These are phyloP conservation scores for Acrossocheilus fasciatus DNA, from an alignment of 2,797 vertebrate species.

Conservation along the genomic window DNA sequence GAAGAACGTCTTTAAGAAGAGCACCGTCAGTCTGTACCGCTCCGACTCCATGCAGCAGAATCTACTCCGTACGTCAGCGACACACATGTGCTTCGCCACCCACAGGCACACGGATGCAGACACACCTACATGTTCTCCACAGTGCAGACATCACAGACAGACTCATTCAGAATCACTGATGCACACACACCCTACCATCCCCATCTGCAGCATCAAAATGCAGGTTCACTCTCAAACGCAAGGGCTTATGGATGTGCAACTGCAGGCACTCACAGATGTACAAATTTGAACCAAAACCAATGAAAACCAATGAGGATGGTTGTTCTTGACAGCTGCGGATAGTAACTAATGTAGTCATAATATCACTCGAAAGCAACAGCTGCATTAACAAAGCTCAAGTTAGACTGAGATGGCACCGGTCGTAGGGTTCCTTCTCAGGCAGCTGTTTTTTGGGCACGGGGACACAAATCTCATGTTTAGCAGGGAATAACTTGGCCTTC, in stretches of 20 bases:
- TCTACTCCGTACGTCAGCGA: constrained; percentile 90
- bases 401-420: not conserved
- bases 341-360: not conserved
- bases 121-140: constrained; percentile 30
- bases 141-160: not conserved
- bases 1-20: constrained; percentile 99
- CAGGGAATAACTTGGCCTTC: not conserved
- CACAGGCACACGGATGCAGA: constrained; percentile 19
- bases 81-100: constrained; percentile 30
- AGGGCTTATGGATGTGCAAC: constrained; percentile 31
- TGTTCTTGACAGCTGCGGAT: constrained; percentile 27
- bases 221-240: constrained; percentile 42
- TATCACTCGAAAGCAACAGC: constrained; percentile 18
- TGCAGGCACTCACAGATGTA: constrained; percentile 29
- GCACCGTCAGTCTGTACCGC: constrained; percentile 91
- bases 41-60: constrained; percentile 97
- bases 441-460: constrained; percentile 8
- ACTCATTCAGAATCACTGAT: constrained; percentile 7
- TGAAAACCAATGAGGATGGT: constrained; percentile 22
- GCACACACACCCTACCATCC: constrained; percentile 44
- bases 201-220: constrained; percentile 43
- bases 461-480: not conserved
- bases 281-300: constrained; percentile 19
- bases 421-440: not conserved
- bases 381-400: constrained; percentile 22